Evolutionary conservation across 2,888 invertebrate genomes (phyloP).

Genomic region (Antheraea assamensis): DNA sequence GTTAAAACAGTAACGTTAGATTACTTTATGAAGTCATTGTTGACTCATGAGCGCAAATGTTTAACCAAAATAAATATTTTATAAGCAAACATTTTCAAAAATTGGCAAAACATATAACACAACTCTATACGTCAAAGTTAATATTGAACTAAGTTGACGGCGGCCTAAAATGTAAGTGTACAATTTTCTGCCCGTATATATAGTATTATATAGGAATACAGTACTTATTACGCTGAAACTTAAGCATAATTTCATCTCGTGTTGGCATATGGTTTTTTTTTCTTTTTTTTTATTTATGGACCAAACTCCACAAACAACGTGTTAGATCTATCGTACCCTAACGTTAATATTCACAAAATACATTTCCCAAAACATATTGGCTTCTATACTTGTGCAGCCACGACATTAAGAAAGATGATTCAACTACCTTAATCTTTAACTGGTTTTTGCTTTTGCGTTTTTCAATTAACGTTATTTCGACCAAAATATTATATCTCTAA

Average conservation of each 20-base stretch:
- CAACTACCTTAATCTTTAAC: no score
- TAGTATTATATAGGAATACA: background rate
- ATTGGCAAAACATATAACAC: background rate
- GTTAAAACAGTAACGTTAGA: background rate
- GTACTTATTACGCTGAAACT: background rate
- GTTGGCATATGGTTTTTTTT: no score
- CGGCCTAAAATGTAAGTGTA: background rate
- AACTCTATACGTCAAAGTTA: background rate
- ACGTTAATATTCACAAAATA: no score
- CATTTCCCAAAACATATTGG: no score
- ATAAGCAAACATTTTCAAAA: background rate
- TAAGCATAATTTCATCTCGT: background rate
- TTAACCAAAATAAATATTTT: conserved; percentile 6
- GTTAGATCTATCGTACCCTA: no score
- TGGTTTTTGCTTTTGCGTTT: no score
- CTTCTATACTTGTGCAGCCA: no score
- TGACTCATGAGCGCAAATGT: background rate
- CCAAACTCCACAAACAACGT: no score
- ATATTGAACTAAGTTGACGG: background rate
- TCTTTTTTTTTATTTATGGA: no score
- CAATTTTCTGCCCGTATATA: background rate
- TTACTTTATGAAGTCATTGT: conserved; percentile 1
- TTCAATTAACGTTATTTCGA: no score
- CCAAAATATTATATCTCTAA: no score
- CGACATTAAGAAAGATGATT: no score